phyloP scores from a whole-genome alignment of 2,888 invertebrate genomes.

The Gortyna flavago region DNA sequence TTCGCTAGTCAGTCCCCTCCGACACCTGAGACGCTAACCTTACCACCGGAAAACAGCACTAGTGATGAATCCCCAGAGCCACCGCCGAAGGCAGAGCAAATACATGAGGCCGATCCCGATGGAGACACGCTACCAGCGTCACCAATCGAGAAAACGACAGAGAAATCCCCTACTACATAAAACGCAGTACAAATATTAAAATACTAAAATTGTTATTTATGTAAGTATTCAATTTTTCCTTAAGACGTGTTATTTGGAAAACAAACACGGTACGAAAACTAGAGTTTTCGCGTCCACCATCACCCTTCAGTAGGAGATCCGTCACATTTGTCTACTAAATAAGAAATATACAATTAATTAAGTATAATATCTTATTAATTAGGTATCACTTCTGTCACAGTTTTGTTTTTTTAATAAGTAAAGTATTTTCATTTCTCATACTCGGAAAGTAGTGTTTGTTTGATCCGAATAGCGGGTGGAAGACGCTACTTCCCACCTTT shows the following conservation, averaged over 20 bases:
- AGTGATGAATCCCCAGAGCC: neutral
- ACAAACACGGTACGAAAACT: neutral
- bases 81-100: accelerated
- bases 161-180: neutral
- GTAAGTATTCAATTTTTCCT: neutral
- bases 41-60: conserved; percentile 4
- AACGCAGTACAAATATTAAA: neutral
- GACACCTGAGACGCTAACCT: conserved; percentile 13
- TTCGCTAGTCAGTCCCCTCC: conserved; percentile 36
- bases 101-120: accelerated
- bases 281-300: neutral
- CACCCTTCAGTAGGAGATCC: neutral
- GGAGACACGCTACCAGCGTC: accelerated
- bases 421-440: too few relatives aligned
- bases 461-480: too few relatives aligned
- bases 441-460: too few relatives aligned
- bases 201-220: conserved; percentile 5
- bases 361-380: neutral
- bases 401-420: neutral
- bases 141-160: neutral
- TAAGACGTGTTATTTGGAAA: neutral
- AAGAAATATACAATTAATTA: neutral
- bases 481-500: too few relatives aligned
- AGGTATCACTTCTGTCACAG: neutral
- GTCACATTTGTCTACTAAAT: neutral